phyloP scores from a whole-genome alignment of 2,797 vertebrate species.

The Petrocephalus sullivani region DNA sequence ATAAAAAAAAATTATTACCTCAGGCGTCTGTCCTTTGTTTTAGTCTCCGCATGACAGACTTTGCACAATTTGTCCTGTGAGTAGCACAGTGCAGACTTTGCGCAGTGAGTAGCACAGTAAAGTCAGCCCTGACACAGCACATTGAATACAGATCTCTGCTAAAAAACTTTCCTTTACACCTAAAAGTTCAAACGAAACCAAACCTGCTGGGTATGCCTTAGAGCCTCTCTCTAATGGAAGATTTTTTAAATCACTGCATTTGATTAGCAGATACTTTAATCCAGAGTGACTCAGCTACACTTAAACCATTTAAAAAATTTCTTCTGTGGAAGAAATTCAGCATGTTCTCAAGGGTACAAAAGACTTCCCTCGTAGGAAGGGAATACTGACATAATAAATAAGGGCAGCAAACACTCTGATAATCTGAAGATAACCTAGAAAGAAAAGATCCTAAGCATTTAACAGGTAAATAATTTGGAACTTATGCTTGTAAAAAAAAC shows the following conservation, averaged over 20 bases:
- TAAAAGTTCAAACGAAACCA: background rate
- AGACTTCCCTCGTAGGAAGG: background rate
- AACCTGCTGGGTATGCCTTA: background rate
- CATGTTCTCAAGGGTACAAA: background rate
- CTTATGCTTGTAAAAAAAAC: background rate
- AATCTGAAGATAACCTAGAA: background rate
- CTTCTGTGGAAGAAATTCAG: background rate
- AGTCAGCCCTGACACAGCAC: background rate
- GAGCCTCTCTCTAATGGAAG: background rate
- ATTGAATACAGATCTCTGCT: background rate
- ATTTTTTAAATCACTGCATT: background rate
- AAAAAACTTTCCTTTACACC: background rate
- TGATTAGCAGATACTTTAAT: background rate
- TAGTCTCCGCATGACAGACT: background rate
- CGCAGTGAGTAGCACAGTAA: too few relatives aligned
- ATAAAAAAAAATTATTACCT: slow-evolving; percentile 18
- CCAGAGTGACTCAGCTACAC: background rate
- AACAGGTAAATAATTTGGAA: background rate
- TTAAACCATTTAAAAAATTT: background rate
- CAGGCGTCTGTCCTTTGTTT: slow-evolving; percentile 19
- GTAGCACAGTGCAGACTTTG: background rate
- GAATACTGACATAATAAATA: background rate
- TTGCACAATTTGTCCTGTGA: background rate
- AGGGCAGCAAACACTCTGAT: background rate
- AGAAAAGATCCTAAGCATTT: background rate